Evolutionary conservation across 2,888 invertebrate genomes (phyloP).

Genomic region (Amphimallon solstitiale): DNA sequence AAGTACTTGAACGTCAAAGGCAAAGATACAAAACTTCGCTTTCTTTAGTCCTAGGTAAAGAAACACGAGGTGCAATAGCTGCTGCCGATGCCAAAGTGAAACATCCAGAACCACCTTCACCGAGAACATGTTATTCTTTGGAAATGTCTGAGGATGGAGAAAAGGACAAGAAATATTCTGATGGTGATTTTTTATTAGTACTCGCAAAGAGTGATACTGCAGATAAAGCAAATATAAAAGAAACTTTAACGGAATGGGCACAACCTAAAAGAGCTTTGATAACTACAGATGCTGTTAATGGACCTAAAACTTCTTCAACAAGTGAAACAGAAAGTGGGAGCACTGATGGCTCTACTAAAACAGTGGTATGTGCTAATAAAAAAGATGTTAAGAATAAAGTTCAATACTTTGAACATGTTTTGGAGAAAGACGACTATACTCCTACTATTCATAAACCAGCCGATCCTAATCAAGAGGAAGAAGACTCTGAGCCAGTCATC

Average conservation of each 20-base stretch:
- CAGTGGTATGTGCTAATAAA: conserved; percentile 71
- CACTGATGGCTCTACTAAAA: conserved; percentile 77
- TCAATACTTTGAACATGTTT: conserved; percentile 81
- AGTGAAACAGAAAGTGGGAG: conserved; percentile 79
- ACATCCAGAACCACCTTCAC: conserved; percentile 59
- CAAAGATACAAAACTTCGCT: conserved; percentile 56
- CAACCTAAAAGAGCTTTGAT: conserved; percentile 58
- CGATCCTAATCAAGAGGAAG: conserved; percentile 54
- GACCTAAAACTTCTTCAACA: conserved; percentile 64
- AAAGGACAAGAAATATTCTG: conserved; percentile 47
- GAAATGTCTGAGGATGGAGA: conserved; percentile 62
- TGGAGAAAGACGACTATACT: conserved; percentile 63
- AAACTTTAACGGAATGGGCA: conserved; percentile 63
- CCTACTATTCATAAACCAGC: conserved; percentile 64
- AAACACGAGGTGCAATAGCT: conserved; percentile 71
- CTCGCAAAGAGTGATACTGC: conserved; percentile 57
- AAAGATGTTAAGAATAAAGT: conserved; percentile 76
- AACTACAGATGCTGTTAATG: conserved; percentile 57
- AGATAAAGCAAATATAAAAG: conserved; percentile 57
- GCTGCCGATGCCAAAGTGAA: conserved; percentile 65
- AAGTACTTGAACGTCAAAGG: conserved; percentile 73
- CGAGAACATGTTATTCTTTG: conserved; percentile 64
- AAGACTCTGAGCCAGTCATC: conserved; percentile 35
- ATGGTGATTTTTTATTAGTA: conserved; percentile 63
- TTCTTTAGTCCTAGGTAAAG: conserved; percentile 64